Evolutionary conservation across 1,140 invertebrate species (phyloP).

Genomic region (Bemisia tabaci): DNA sequence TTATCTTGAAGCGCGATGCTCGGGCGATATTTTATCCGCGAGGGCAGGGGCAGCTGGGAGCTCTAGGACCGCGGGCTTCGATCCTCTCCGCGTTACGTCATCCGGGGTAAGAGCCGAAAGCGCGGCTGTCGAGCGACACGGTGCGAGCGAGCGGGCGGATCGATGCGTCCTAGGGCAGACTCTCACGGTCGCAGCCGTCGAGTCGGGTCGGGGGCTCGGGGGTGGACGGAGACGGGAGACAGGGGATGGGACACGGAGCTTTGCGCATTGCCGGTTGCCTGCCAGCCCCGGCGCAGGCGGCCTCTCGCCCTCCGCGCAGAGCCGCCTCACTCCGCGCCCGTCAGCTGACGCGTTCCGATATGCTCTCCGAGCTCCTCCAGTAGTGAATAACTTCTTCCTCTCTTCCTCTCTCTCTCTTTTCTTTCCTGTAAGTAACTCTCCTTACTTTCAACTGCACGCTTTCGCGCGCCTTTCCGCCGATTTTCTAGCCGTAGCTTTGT

Average conservation of each 20-base stretch:
- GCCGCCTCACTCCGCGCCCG: not conserved
- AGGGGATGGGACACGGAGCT: not conserved
- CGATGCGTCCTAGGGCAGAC: too few species aligned
- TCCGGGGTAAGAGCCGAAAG: too few species aligned
- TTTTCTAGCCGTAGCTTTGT: not conserved
- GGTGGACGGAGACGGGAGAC: too few species aligned
- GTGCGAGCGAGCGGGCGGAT: too few species aligned
- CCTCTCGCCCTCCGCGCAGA: not conserved
- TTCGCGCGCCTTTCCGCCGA: not conserved
- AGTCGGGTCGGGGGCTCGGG: too few species aligned
- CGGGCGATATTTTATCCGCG: too few species aligned
- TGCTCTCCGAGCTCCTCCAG: not conserved
- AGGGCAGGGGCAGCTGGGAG: too few species aligned
- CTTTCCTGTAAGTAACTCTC: not conserved
- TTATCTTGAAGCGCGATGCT: too few species aligned
- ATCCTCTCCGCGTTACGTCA: too few species aligned
- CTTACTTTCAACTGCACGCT: not conserved
- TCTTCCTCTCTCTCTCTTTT: not conserved
- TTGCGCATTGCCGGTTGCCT: not conserved
- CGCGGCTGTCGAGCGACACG: too few species aligned
- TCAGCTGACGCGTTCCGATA: not conserved
- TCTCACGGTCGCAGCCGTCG: too few species aligned
- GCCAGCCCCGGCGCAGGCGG: not conserved
- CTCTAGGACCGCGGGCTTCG: too few species aligned
- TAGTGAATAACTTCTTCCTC: not conserved